Percentiles rank a stretch among this genome's conserved stretches.
phyloP scores from a whole-genome alignment of 2,113 vertebrate genomes.

The Polypterus senegalus region DNA sequence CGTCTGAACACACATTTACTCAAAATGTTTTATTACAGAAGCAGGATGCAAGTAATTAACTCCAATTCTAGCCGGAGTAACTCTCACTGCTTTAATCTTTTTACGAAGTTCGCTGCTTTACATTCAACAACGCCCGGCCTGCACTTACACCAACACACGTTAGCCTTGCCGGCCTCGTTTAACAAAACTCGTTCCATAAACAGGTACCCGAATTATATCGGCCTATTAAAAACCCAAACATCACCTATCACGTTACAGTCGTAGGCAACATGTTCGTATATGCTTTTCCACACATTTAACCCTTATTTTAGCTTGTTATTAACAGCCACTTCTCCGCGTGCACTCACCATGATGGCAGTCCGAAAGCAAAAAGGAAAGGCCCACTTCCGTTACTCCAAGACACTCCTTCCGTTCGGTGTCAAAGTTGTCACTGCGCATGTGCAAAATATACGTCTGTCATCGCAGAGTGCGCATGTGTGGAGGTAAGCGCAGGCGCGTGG shows the following conservation, averaged over 20 bases:
- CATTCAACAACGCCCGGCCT: too few relatives aligned
- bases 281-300: neutral
- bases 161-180: too few relatives aligned
- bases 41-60: too few relatives aligned
- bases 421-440: slow-evolving; percentile 7
- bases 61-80: too few relatives aligned
- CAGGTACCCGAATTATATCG: neutral
- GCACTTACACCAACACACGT: neutral
- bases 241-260: neutral
- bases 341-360: slow-evolving; percentile 37
- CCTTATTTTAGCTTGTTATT: neutral
- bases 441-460: neutral
- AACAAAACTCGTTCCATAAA: neutral
- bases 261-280: neutral
- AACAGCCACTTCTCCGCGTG: neutral
- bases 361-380: slow-evolving; percentile 17
- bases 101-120: too few relatives aligned
- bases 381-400: neutral
- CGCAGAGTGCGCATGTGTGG: neutral
- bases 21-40: too few relatives aligned
- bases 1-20: too few relatives aligned
- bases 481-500: neutral
- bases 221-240: neutral
- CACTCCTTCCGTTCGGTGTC: neutral
- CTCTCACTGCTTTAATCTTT: too few relatives aligned